A percentile compares a stretch with the other conserved stretches of the same genome.
Evolutionary conservation across 2,797 vertebrate species (phyloP).

Genomic region (Dallia pectoralis): DNA sequence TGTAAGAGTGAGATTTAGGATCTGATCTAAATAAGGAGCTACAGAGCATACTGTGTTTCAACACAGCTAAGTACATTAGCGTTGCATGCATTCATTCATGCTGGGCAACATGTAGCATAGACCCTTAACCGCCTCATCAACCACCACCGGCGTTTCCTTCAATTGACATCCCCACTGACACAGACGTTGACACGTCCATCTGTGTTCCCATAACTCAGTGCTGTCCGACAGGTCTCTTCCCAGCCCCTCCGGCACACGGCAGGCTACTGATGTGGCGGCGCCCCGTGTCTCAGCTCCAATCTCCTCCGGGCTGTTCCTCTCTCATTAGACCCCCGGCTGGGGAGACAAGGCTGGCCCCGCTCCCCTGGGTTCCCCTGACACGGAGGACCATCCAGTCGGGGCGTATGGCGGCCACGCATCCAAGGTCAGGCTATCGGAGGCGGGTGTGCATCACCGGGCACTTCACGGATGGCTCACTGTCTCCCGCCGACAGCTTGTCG

Average conservation of each 20-base stretch:
- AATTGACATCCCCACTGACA: neutral
- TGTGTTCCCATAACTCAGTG: neutral
- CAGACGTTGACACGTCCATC: neutral
- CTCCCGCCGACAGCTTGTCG: constrained; percentile 79
- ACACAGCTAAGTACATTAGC: too few relatives aligned
- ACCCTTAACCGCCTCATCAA: neutral
- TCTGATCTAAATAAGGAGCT: neutral
- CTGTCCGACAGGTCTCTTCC: neutral
- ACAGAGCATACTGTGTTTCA: neutral
- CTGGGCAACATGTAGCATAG: neutral
- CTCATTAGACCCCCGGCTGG: constrained; percentile 64
- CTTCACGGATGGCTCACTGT: constrained; percentile 80
- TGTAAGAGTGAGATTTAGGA: neutral
- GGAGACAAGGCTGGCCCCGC: constrained; percentile 42
- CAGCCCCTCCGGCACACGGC: neutral
- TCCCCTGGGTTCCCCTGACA: constrained; percentile 35
- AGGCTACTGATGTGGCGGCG: constrained; percentile 40
- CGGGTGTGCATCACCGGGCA: constrained; percentile 63
- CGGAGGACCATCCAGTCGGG: constrained; percentile 52
- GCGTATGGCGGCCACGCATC: constrained; percentile 32
- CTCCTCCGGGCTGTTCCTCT: constrained; percentile 65
- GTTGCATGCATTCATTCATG: neutral
- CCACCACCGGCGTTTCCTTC: neutral
- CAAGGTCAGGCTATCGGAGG: constrained; percentile 78
- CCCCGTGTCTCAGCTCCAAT: constrained; percentile 38